Evolutionary conservation across 2,113 vertebrate species (phyloP), one percentile per base, ranked within the genome.

Genomic region (Balaeniceps rex): DNA sequence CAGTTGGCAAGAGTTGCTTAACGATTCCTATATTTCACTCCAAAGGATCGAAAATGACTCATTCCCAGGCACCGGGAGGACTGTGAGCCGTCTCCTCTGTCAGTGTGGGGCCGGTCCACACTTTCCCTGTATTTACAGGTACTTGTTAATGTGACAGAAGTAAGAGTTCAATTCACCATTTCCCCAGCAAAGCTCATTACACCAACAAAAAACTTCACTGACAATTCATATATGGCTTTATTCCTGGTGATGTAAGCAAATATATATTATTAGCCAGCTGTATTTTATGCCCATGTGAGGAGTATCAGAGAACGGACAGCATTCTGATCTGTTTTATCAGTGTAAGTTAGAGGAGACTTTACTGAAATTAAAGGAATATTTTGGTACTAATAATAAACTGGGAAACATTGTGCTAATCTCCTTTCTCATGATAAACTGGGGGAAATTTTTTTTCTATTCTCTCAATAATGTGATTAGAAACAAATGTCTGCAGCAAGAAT

Each of bases 31-130:
- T 58, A 63, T 64, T 81, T 77, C 83, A 36, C 42, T 64, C 64
- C 33, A 57, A 51, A 42, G 9, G 16, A 57, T 7, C 66, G 55
- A 64, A 64, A 64, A 77, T 70, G 4, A 70, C 55, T 38, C 77
- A 44, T 70, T 83, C 57, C 23, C 49, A 69, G 47, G 34, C 34
- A 29, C 29, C 3, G 9, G 34, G 55, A 46, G 31, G n/a, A 36
- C 10, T 23, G 14, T 19, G 63, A 63, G 7, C 33, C 64, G 61
- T 23, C 34, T 46, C 24, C n/a, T 42, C 58, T 46, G 42, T 14
- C 63, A 36, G 22, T 1, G 0, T 29, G 55, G 1, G 3, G 52
- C 29, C 8, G 5, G 16, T 49, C 36, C n/a, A 28, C 22, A 7
- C 47, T 55, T 69, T 8, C 28, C 17, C 36, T 46, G 13, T 40